Percentiles rank a stretch among this genome's conserved stretches.
Conservation (phyloP, 2,888 invertebrate species). For the Callyntrura guangdongensis region DNA sequence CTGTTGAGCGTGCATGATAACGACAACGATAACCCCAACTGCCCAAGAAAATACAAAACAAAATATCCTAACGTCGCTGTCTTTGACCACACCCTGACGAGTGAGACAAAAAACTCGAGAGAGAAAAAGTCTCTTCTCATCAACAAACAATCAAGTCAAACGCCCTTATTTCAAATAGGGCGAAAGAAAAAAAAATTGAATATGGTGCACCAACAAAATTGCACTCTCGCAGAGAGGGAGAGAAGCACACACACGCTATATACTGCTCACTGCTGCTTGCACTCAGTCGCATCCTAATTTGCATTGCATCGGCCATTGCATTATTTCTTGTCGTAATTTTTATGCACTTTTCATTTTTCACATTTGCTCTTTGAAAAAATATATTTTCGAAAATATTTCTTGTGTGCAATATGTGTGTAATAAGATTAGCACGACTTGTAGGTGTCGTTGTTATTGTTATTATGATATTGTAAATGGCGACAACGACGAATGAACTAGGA, state of each 20-base stretch:
- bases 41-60: not conserved
- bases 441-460: not conserved
- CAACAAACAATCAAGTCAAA: not conserved
- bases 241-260: not conserved
- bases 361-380: not conserved
- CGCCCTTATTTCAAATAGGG: conserved; percentile 6
- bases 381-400: not conserved
- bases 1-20: too few species aligned
- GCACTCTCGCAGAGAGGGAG: not conserved
- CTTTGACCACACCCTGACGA: conserved; percentile 7
- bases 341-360: conserved; percentile 18
- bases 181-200: not conserved
- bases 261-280: not conserved
- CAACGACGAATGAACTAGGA: not conserved
- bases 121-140: too few species aligned
- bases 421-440: not conserved
- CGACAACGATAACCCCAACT: too few species aligned
- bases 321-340: not conserved
- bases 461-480: not conserved
- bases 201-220: not conserved
- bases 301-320: not conserved
- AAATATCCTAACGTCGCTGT: not conserved
- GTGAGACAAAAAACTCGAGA: not conserved
- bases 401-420: not conserved
- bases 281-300: not conserved